A percentile compares a stretch with the other conserved stretches of the same genome.
These are phyloP conservation scores for Tyto alba DNA, from an alignment of 2,113 vertebrate species.

Conservation along the genomic window DNA sequence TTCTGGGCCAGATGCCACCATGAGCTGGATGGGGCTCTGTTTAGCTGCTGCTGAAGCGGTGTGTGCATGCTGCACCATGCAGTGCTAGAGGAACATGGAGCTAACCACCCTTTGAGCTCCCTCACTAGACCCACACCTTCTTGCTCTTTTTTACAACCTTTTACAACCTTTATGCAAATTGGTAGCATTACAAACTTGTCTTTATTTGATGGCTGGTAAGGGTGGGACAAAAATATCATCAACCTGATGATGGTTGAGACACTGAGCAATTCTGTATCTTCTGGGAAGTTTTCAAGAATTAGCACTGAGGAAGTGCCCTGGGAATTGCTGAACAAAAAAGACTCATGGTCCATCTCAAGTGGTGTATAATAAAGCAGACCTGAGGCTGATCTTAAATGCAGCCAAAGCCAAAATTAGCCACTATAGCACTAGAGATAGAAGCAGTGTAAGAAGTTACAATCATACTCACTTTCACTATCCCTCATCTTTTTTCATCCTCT, in stretches of 20 bases:
- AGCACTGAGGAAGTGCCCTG: background rate
- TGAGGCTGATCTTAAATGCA: background rate
- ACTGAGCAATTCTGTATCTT: background rate
- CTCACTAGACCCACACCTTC: background rate
- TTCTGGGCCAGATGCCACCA: background rate
- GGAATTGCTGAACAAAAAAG: background rate
- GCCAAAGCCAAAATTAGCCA: background rate
- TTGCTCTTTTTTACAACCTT: background rate
- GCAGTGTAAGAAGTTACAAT: background rate
- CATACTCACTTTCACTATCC: background rate
- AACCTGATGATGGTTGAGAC: background rate
- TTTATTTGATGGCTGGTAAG: background rate
- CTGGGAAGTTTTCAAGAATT: background rate
- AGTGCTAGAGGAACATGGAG: background rate
- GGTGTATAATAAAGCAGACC: background rate
- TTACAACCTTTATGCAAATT: background rate
- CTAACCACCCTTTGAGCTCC: background rate
- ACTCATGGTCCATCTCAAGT: background rate
- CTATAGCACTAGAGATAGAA: background rate
- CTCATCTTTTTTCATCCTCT: background rate
- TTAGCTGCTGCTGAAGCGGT: background rate
- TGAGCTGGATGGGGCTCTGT: background rate
- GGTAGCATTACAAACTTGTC: background rate
- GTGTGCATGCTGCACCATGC: background rate
- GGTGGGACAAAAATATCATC: background rate